A percentile compares a stretch with the other conserved stretches of the same genome.
Conservation (phyloP, 2,113 vertebrate species). For the Corythornis vintsioides region DNA sequence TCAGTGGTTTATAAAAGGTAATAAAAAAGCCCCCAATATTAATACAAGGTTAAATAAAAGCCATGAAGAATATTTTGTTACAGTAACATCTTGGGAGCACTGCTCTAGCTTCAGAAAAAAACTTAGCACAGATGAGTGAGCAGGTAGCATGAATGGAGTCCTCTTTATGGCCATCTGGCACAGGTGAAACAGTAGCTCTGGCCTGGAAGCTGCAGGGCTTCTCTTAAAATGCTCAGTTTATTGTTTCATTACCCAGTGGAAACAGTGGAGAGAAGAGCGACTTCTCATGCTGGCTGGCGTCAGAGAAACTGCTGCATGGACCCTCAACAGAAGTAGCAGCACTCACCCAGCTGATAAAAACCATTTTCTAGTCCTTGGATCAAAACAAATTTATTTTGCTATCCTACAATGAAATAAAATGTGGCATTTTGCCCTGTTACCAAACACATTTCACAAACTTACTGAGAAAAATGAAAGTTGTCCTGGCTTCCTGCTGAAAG, state of each 20-base stretch:
- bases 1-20: background rate
- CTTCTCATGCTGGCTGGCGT: background rate
- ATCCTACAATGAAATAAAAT: background rate
- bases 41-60: background rate
- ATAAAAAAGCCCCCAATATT: background rate
- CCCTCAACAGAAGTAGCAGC: background rate
- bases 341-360: background rate
- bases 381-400: background rate
- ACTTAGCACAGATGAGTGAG: background rate
- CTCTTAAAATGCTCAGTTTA: background rate
- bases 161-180: background rate
- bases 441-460: background rate
- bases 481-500: background rate
- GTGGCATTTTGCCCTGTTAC: background rate
- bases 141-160: background rate
- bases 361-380: background rate
- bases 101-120: background rate
- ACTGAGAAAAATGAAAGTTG: background rate
- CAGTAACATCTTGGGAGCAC: background rate
- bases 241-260: fast-evolving
- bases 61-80: background rate
- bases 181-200: background rate
- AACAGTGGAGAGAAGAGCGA: background rate
- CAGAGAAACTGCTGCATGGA: background rate
- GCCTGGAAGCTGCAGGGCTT: background rate